These are phyloP conservation scores for Myanophis thanlyinensis DNA, from an alignment of 2,113 vertebrate species.

Conservation along the genomic window DNA sequence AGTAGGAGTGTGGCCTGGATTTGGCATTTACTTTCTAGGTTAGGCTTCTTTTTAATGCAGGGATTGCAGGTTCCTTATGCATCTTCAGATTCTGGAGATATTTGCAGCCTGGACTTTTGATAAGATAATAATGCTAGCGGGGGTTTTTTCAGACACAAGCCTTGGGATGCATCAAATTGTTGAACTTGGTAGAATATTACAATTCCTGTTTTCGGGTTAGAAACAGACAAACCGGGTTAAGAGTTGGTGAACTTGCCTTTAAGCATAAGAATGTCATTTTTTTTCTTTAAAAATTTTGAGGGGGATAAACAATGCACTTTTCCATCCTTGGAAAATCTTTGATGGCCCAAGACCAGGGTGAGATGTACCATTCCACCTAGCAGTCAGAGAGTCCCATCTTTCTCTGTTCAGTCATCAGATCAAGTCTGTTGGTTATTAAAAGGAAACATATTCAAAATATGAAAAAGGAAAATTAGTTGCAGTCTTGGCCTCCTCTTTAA, in stretches of 20 bases:
- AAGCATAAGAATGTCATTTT: not conserved
- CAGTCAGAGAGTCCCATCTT: not conserved
- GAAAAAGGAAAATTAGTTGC: not conserved
- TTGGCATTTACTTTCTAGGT: not conserved
- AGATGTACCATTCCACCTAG: not conserved
- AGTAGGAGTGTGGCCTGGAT: not conserved
- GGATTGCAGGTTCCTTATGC: not conserved
- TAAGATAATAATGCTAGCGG: not conserved
- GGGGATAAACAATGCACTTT: not conserved
- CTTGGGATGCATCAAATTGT: not conserved
- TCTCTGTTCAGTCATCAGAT: not conserved
- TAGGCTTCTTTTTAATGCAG: not conserved
- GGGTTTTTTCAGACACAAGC: not conserved
- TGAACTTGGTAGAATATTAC: not conserved
- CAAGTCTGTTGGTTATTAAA: not conserved
- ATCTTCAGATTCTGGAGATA: not conserved
- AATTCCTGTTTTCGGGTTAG: not conserved
- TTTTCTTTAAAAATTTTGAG: not conserved
- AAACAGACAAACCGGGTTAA: not conserved
- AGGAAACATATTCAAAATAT: not conserved
- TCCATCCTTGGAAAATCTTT: not conserved
- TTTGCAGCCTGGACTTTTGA: not conserved
- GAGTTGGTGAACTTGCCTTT: not conserved
- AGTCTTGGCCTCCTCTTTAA: not conserved
- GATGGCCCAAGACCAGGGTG: not conserved